Evolutionary conservation across 2,888 invertebrate species (phyloP).

Genomic region (Neelides folsomi): DNA sequence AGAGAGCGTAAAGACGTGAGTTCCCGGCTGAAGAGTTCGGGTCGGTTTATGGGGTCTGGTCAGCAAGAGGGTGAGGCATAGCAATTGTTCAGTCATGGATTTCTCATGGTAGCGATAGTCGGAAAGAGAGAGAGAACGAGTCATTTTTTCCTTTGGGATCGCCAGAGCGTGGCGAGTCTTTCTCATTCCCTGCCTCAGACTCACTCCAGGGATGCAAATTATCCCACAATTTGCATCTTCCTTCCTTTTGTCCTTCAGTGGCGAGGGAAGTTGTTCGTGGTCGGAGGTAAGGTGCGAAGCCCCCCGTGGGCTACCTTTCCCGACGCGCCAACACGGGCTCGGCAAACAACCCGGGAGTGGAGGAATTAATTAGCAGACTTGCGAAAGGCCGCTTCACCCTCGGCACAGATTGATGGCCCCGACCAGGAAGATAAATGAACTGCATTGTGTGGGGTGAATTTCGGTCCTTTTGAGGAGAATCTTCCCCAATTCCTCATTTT

Average conservation of each 20-base stretch:
- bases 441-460: constrained; percentile 30
- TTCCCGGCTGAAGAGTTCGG: too few species aligned
- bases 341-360: background rate
- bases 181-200: background rate
- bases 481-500: constrained; percentile 14
- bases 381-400: background rate
- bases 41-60: too few species aligned
- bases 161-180: background rate
- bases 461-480: constrained; percentile 18
- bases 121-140: background rate
- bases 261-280: background rate
- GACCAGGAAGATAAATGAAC: constrained; percentile 30
- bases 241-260: background rate
- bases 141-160: background rate
- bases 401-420: background rate
- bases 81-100: background rate
- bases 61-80: too few species aligned
- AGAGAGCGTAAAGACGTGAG: too few species aligned
- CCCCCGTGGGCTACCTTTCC: background rate
- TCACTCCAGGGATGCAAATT: background rate
- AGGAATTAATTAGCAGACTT: background rate
- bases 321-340: background rate
- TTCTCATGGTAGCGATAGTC: background rate
- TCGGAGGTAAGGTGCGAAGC: background rate
- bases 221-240: background rate